Base-by-base conservation (phyloP, 1,140 invertebrate genomes). In the Nilaparvata lugens region DNA sequence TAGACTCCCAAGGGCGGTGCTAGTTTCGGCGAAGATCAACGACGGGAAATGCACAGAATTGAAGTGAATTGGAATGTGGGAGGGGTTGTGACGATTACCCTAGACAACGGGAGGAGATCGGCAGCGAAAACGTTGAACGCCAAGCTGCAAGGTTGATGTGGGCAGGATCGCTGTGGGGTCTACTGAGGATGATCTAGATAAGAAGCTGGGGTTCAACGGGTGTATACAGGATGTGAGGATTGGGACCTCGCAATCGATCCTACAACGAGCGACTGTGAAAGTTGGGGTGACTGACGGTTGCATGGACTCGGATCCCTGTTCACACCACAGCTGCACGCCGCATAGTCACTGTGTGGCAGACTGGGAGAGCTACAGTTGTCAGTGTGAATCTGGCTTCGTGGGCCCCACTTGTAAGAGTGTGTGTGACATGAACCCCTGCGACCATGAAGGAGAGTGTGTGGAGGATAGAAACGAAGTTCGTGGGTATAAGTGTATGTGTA, bases 211-310 rank as follows among this genome's bases (percentile, higher is more conserved):
- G 56, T 87, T 91, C 64, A 83, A 87, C 71, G 91, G 91, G 5
- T 95, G 92, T 67, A 83, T 95, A 45, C 85, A 95, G 84, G 90
- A 96, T 73, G 84, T 97, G 0, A 78, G 91, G 42, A 84, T 97
- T 19, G 94, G 93, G 0, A 91, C 86, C 2, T 52, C 51, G 28
- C 58, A 64, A 58, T 88, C 86, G 2, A 75, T 86, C 4, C 77
- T 93, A 18, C 84, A 89, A 58, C 77, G 83, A 18, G 86, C 89
- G 0, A 90, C 87, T 0, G 81, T 86, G 0, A 82, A 87, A 63
- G 85, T 87, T 68, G 91, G 94, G 69, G 89, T 93, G 0, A 76
- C 80, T 38, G 83, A 86, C 43, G 93, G 93, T 0, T 97, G 95
- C 72, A 72, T 75, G 42, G 81, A 83, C 1, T 75, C 80, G 3